Evolutionary conservation across 2,797 vertebrate genomes (phyloP), one percentile per base, ranked within the genome.

Genomic region (Sebastes ruberrimus): DNA sequence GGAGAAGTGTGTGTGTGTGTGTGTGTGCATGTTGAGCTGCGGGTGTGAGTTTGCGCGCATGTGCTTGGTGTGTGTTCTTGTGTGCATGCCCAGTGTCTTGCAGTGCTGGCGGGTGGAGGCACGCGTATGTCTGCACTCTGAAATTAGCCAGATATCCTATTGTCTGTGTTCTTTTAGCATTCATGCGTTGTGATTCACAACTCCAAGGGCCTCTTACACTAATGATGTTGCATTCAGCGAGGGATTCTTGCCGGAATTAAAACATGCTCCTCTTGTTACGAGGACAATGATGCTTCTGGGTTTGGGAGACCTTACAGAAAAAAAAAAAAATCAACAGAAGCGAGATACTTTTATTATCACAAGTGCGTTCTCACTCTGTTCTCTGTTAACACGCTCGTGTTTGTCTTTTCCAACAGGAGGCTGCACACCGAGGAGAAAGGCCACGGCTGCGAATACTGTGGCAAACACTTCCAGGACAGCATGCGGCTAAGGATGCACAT

Each of bases 401-500:
- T 68, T 32, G 81, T 88, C 86, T 93, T 86, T 85, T 82, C 93
- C 90, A 76, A 76, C 91, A 99, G 98, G 97, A 98, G 98, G 93
- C 96, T 99, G 89, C 98, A 99, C 88, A 97, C 97, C 65, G 97
- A 97, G 64, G 97, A 99, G 96, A 98, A 98, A 95, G 99, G 97
- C 0, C 99, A 99, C 5, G 97, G 97, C 92, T 99, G 99, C 10
- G 98, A 99, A 88, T 96, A 97, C 92, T 99, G 98, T 38, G 98
- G 98, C 86, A 99, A 99, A 94, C 94, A 95, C 89, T 96, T 96
- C 95, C 96, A 99, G 95, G 98, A 99, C 95, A 99, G 97, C 93
- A 96, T 99, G 94, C 96, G 98, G 49, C 97, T 99, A 78, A 96
- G 98, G 92, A 99, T 99, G 98, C 99, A 99, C 96, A 97, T 99